Percentiles rank a stretch among this genome's conserved stretches.
phyloP scores from a whole-genome alignment of 2,113 vertebrate genomes.

The Otis tarda region DNA sequence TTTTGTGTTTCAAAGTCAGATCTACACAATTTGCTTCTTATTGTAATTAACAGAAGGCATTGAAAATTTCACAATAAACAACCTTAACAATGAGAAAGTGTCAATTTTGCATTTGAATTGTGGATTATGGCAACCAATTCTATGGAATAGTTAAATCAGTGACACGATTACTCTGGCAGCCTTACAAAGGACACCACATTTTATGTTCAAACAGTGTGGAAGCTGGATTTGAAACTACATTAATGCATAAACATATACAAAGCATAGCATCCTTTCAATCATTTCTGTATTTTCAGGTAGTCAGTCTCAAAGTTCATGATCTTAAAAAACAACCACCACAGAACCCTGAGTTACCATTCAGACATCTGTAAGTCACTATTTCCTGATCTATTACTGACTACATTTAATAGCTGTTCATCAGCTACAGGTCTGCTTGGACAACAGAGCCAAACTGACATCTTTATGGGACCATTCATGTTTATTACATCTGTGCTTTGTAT shows the following conservation, averaged over 20 bases:
- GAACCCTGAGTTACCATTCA: neutral
- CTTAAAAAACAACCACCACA: neutral
- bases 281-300: neutral
- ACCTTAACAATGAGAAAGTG: neutral
- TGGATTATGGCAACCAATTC: neutral
- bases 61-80: neutral
- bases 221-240: neutral
- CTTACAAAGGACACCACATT: neutral
- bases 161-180: neutral
- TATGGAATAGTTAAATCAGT: neutral
- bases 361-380: neutral
- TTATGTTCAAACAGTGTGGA: neutral
- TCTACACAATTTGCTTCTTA: neutral
- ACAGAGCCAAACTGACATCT: neutral
- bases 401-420: neutral
- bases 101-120: neutral
- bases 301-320: neutral
- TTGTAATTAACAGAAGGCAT: neutral
- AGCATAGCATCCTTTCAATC: neutral
- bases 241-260: neutral
- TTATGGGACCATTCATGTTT: neutral
- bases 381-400: neutral
- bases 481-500: neutral
- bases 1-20: neutral
- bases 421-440: neutral